phyloP scores from a whole-genome alignment of 2,888 invertebrate species.

The Silvanus unidentatus region DNA sequence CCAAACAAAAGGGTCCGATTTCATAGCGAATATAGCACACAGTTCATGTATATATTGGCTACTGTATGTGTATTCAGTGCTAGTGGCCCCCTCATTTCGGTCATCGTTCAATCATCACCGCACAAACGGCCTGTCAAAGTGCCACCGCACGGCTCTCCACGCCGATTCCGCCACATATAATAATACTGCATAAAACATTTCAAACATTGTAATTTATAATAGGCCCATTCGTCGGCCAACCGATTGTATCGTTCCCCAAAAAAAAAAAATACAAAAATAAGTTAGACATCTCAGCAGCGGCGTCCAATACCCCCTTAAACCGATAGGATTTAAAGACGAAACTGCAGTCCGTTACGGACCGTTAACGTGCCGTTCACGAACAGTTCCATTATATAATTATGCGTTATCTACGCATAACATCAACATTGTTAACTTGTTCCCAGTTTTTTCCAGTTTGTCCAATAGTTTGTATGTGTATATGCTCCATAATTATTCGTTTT shows the following conservation, averaged over 20 bases:
- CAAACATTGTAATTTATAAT: conserved; percentile 31
- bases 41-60: conserved; percentile 9
- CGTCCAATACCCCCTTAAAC: conserved; percentile 23
- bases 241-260: conserved; percentile 30
- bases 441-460: conserved; percentile 16
- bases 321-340: conserved; percentile 20
- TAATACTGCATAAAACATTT: conserved; percentile 31
- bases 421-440: conserved; percentile 34
- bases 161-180: conserved; percentile 25
- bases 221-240: conserved; percentile 17
- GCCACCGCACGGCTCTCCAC: conserved; percentile 17
- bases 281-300: no score
- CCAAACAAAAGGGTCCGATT: conserved; percentile 24
- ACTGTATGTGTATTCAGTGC: no score
- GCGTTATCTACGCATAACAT: conserved; percentile 34
- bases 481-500: conserved; percentile 14
- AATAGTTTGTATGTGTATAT: conserved; percentile 17
- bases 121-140: conserved; percentile 27
- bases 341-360: conserved; percentile 29
- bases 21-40: conserved; percentile 17
- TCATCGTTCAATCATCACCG: conserved; percentile 27
- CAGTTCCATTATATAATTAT: conserved; percentile 34
- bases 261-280: no score
- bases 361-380: conserved; percentile 34
- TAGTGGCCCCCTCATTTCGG: conserved; percentile 18